Evolutionary conservation across 2,888 invertebrate species (phyloP).

Genomic region (Trypoxylon attenuatum): DNA sequence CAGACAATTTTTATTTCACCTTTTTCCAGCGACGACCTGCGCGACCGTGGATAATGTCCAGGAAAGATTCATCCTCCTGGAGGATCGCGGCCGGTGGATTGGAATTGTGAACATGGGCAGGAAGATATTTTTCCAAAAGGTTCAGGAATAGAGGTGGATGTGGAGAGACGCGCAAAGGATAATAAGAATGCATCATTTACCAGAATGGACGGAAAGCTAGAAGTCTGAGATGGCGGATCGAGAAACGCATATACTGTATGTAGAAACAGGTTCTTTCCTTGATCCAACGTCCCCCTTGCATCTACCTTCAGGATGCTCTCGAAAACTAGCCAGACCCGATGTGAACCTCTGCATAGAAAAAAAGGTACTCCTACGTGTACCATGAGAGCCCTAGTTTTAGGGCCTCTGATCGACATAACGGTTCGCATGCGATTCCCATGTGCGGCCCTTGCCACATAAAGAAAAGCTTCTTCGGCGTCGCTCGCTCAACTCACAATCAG

Average conservation of each 20-base stretch:
- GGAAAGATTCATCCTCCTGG: no score
- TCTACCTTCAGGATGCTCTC: neutral
- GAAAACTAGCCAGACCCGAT: conserved; percentile 27
- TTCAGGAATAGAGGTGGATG: no score
- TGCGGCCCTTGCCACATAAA: neutral
- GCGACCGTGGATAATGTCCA: neutral
- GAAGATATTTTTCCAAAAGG: no score
- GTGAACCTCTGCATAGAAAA: conserved; percentile 19
- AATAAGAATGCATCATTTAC: no score
- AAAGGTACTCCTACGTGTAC: conserved; percentile 12
- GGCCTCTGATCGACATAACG: neutral
- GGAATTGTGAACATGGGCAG: no score
- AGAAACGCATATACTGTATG: conserved; percentile 33
- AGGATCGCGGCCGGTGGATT: no score
- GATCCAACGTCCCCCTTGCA: neutral
- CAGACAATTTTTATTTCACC: neutral
- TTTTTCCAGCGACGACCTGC: neutral
- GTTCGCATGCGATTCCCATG: neutral
- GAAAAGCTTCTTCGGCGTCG: neutral
- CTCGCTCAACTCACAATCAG: no score
- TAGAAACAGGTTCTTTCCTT: conserved; percentile 56
- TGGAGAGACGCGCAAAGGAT: no score
- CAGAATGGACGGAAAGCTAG: conserved; percentile 22
- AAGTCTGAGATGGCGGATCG: conserved; percentile 15
- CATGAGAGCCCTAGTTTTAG: neutral